phyloP scores from a whole-genome alignment of 2,797 vertebrate species.

The Poeciliopsis gracilis region DNA sequence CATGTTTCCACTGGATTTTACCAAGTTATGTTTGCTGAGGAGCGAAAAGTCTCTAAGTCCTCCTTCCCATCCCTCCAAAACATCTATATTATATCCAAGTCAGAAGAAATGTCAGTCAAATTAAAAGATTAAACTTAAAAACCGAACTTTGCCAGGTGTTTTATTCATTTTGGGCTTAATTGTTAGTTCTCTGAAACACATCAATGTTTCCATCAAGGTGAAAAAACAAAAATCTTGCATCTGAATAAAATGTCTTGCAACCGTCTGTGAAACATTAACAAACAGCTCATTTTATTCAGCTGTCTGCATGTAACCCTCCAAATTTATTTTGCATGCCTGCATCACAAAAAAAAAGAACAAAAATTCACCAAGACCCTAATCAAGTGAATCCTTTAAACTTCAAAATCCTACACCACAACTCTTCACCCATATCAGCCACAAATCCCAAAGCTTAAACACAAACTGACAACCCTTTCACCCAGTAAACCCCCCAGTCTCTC shows the following conservation, averaged over 20 bases:
- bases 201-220: constrained; percentile 1
- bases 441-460: constrained; percentile 50
- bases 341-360: constrained; percentile 9
- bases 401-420: constrained; percentile 47
- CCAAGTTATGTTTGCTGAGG: background rate
- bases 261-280: constrained; percentile 40
- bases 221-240: too few relatives aligned
- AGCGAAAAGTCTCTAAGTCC: background rate
- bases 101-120: background rate
- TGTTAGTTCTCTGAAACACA: background rate
- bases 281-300: constrained; percentile 43
- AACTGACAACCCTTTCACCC: constrained; percentile 69
- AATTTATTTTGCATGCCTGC: constrained; percentile 21
- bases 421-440: constrained; percentile 51
- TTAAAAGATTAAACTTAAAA: background rate
- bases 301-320: constrained; percentile 14
- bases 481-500: constrained; percentile 51
- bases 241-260: constrained; percentile 19
- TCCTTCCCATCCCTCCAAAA: background rate
- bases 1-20: background rate
- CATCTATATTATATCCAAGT: too few relatives aligned
- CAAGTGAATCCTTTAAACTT: constrained; percentile 33
- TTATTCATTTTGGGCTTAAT: background rate
- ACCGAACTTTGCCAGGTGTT: background rate
- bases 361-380: constrained; percentile 29